Percentiles rank a stretch among this genome's conserved stretches.
These are phyloP conservation scores for Apeira syringaria DNA, from an alignment of 2,888 invertebrate genomes.

Conservation along the genomic window DNA sequence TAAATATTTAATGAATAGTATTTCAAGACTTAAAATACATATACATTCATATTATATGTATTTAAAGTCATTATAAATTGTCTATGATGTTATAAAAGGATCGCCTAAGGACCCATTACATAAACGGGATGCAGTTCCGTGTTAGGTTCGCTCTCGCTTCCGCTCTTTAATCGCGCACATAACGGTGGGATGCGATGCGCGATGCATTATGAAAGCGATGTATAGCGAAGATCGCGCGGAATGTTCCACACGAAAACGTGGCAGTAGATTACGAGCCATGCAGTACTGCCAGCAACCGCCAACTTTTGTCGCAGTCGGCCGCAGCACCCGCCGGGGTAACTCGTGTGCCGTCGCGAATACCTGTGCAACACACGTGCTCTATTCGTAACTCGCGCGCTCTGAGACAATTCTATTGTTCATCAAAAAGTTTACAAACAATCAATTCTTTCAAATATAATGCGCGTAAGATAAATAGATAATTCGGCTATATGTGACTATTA, in stretches of 20 bases:
- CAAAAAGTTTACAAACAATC: constrained; percentile 9
- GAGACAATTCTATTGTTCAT: constrained; percentile 2
- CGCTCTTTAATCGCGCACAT: constrained; percentile 36
- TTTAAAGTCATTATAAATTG: too few species aligned
- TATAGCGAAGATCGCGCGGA: constrained; percentile 46
- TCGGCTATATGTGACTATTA: constrained; percentile 19
- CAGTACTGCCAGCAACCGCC: constrained; percentile 22
- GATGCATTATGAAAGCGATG: constrained; percentile 62
- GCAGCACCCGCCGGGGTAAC: constrained; percentile 45
- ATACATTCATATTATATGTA: too few species aligned
- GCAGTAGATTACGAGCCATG: constrained; percentile 33
- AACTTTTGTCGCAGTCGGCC: constrained; percentile 23
- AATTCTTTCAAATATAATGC: neutral
- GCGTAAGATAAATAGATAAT: neutral
- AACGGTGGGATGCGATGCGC: constrained; percentile 54
- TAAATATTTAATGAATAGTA: too few species aligned
- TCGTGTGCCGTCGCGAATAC: constrained; percentile 48
- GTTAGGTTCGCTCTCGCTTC: constrained; percentile 23
- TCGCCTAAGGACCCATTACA: neutral
- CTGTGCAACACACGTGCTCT: constrained; percentile 34
- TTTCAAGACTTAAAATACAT: too few species aligned
- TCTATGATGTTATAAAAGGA: too few species aligned
- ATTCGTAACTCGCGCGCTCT: constrained; percentile 2
- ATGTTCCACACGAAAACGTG: constrained; percentile 34
- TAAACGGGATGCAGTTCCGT: constrained; percentile 3